Conservation (phyloP, 92 coral and sea anemone species). For the Epizoanthus scotinus region DNA sequence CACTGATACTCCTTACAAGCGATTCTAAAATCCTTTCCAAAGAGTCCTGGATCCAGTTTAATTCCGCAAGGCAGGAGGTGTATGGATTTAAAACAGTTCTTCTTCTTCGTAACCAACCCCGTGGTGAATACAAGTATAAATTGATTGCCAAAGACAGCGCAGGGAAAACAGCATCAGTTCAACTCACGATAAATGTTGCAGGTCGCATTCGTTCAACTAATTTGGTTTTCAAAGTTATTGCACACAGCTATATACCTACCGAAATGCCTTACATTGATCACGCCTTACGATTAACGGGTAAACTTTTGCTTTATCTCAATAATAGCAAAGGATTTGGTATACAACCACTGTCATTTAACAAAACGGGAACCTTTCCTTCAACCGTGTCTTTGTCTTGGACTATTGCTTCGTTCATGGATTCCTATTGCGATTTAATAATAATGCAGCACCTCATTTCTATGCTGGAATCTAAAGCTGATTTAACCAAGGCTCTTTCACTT, state of each 20-base stretch:
- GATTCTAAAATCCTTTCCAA: conserved; percentile 26
- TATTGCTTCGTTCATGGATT: neutral
- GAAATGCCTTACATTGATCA: conserved; percentile 39
- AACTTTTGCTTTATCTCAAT: conserved; percentile 6
- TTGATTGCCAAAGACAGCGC: conserved; percentile 45
- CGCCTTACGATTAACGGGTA: conserved; percentile 1
- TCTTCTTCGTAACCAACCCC: conserved; percentile 35
- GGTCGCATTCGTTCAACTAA: conserved; percentile 15
- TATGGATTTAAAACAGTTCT: conserved; percentile 38
- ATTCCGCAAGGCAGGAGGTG: conserved; percentile 26
- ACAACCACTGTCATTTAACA: conserved; percentile 21
- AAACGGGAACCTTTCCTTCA: conserved; percentile 22
- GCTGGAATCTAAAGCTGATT: conserved; percentile 17
- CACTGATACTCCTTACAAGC: conserved; percentile 5
- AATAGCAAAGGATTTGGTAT: neutral
- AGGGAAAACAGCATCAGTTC: conserved; percentile 30
- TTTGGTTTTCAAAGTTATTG: conserved; percentile 18
- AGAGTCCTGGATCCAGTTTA: conserved; percentile 47
- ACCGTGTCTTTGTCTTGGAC: conserved; percentile 1
- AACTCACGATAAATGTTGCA: conserved; percentile 23
- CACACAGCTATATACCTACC: conserved; percentile 45
- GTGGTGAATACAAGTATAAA: conserved; percentile 14
- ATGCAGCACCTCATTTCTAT: conserved; percentile 12
- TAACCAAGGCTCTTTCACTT: conserved; percentile 29
- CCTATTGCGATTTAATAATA: neutral